These are phyloP conservation scores for Rhamphomyia laevipes DNA, from an alignment of 2,888 invertebrate genomes.

Conservation along the genomic window DNA sequence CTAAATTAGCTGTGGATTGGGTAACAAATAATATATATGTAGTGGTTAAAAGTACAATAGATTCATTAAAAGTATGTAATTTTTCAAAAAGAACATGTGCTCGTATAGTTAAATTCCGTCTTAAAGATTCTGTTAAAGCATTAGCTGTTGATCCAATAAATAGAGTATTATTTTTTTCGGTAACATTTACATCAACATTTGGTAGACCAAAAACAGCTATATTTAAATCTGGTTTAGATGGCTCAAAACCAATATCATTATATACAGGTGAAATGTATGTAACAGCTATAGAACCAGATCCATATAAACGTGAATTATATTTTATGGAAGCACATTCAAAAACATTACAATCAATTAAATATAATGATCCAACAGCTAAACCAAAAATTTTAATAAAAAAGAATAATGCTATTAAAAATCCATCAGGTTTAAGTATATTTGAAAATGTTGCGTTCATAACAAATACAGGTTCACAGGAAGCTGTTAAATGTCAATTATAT, in stretches of 20 bases:
- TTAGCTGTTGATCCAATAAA: slow-evolving; percentile 52
- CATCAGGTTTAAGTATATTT: slow-evolving; percentile 56
- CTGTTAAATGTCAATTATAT: slow-evolving; percentile 49
- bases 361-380: slow-evolving; percentile 35
- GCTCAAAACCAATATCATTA: slow-evolving; percentile 38
- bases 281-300: slow-evolving; percentile 40
- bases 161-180: slow-evolving; percentile 46
- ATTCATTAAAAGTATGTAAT: slow-evolving; percentile 44
- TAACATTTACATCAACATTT: slow-evolving; percentile 37
- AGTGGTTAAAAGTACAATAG: slow-evolving; percentile 37
- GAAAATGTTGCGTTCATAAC: slow-evolving; percentile 69
- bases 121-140: slow-evolving; percentile 44
- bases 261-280: slow-evolving; percentile 30
- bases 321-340: slow-evolving; percentile 56
- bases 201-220: slow-evolving; percentile 40
- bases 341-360: slow-evolving; percentile 41
- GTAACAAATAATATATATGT: slow-evolving; percentile 59
- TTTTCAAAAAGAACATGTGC: slow-evolving; percentile 43
- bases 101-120: slow-evolving; percentile 40
- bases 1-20: slow-evolving; percentile 61
- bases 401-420: slow-evolving; percentile 40
- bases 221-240: slow-evolving; percentile 44
- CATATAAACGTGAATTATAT: slow-evolving; percentile 52
- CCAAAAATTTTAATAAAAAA: slow-evolving; percentile 39
- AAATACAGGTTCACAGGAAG: slow-evolving; percentile 41